Evolutionary conservation across 2,113 vertebrate genomes (phyloP).

Genomic region (Meleagris gallopavo): DNA sequence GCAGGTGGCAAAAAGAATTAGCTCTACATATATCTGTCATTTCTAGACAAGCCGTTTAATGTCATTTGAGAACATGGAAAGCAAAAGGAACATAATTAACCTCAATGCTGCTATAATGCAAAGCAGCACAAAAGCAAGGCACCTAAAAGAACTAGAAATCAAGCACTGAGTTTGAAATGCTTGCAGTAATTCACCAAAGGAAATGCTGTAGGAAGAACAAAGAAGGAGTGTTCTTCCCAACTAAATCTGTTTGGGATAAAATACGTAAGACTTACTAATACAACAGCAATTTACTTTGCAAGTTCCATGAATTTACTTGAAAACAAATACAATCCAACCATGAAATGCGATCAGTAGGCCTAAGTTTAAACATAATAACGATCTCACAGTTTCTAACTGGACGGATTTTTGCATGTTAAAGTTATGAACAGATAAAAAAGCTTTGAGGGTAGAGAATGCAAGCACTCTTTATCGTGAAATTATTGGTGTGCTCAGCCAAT

Average conservation of each 20-base stretch:
- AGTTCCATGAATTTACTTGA: not conserved
- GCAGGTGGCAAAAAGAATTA: conserved; percentile 67
- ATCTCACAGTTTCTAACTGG: not conserved
- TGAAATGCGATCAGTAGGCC: not conserved
- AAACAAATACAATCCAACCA: not conserved
- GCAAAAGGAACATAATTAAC: conserved; percentile 62
- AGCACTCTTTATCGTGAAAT: not conserved
- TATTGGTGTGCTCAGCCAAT: not conserved
- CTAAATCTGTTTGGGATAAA: not conserved
- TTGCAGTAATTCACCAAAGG: not conserved
- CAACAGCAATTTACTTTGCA: not conserved
- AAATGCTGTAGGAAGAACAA: conserved; percentile 36
- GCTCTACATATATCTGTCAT: conserved; percentile 28
- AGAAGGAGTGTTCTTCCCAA: conserved; percentile 4
- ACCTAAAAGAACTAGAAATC: conserved; percentile 6
- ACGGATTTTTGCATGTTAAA: not conserved
- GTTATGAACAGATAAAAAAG: not conserved
- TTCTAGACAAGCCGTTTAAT: conserved; percentile 52
- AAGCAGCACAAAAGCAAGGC: conserved; percentile 17
- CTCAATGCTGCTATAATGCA: not conserved
- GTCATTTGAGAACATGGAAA: conserved; percentile 15
- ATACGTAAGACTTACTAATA: not conserved
- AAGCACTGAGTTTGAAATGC: conserved; percentile 30
- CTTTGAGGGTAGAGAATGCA: not conserved
- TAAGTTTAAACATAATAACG: not conserved